phyloP scores from a whole-genome alignment of 2,797 vertebrate genomes.

The Danionella dracula region DNA sequence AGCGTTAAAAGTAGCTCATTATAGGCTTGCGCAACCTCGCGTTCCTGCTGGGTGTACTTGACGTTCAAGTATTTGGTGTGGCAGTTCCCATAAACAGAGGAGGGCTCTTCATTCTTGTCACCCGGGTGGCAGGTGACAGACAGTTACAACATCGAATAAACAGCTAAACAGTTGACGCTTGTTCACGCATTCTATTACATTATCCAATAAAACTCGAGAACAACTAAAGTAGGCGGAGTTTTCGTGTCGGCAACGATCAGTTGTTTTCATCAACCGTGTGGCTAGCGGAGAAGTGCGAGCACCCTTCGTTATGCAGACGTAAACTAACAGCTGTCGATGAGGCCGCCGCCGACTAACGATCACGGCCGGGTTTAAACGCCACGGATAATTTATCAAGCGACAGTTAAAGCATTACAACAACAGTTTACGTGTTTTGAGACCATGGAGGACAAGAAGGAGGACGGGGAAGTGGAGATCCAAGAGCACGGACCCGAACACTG shows the following conservation, averaged over 20 bases:
- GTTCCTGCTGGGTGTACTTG: constrained; percentile 14
- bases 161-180: not conserved
- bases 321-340: constrained; percentile 35
- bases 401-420: not conserved
- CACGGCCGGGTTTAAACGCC: constrained; percentile 20
- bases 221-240: constrained; percentile 40
- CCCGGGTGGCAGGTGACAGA: constrained; percentile 51
- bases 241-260: constrained; percentile 14
- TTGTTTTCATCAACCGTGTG: constrained; percentile 52
- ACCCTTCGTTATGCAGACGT: constrained; percentile 26
- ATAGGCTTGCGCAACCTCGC: not conserved
- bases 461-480: constrained; percentile 91
- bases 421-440: constrained; percentile 13
- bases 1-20: not conserved
- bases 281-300: constrained; percentile 36
- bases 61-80: constrained; percentile 37
- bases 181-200: not conserved
- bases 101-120: constrained; percentile 50
- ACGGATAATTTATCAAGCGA: not conserved
- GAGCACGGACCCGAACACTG: constrained; percentile 98
- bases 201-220: constrained; percentile 43
- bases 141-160: constrained; percentile 51
- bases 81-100: constrained; percentile 24
- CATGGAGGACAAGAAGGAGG: constrained; percentile 94
- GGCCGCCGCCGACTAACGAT: constrained; percentile 30